Evolutionary conservation across 2,797 vertebrate species (phyloP), one percentile per base, ranked within the genome.

Genomic region (Helarctos malayanus): DNA sequence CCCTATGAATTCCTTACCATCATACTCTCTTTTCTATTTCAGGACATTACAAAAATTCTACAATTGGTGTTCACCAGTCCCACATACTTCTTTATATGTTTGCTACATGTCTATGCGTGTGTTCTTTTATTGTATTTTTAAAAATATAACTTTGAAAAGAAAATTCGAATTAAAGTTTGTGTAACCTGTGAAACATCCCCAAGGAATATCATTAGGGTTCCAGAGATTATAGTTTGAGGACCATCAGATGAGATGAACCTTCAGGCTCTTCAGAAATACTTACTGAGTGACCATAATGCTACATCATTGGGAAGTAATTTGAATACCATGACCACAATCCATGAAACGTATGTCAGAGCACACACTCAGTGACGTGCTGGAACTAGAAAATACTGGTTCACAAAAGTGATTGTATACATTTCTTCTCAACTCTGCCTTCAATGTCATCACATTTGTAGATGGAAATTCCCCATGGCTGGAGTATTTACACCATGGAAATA

Each of bases 151-250:
- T 57, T 84, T 78, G 15, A 69, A 78, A 81, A 69, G 59, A 13
- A 82, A 92, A 87, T 63, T 47, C 79, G 21, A 94, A 91, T 97
- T 49, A 56, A 69, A 84, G 57, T 80, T n/a, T 54, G 18, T 68
- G 7, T 75, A 59, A 94, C 18, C 21, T 11, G n/a, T 81, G 29
- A 89, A 27, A 7, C 16, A 85, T 13, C 11, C 29, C 54, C 8
- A 82, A 71, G 29, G 49, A 45, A 76, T 57, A 47, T 56, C 41
- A 56, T 56, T 25, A 83, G 35, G 2, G 18, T 10, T 54, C 23
- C 16, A 59, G 21, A 63, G 27, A 79, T 52, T 45, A 35, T 3
- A 84, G 52, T 82, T 82, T 84, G 84, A 86, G 71, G 79, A 84
- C 38, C 32, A 84, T 2, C 45, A 10, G 35, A 27, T 57, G 10